phyloP scores from a whole-genome alignment of 2,113 vertebrate genomes.

The Oncorhynchus masou region DNA sequence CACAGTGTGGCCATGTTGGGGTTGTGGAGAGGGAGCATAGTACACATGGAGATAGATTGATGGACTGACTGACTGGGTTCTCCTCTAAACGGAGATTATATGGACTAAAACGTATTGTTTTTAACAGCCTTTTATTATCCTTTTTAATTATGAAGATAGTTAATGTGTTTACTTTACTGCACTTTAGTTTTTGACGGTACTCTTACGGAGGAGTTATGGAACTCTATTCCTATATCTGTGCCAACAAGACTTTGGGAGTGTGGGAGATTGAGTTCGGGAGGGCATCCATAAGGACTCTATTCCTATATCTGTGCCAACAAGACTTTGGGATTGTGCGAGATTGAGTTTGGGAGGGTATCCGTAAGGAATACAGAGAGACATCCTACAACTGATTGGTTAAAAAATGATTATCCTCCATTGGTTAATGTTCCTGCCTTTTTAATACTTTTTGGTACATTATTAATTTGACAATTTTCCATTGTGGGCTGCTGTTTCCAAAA shows the following conservation, averaged over 20 bases:
- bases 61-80: slow-evolving; percentile 19
- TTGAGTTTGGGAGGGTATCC: slow-evolving; percentile 13
- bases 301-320: slow-evolving; percentile 47
- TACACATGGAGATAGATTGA: slow-evolving; percentile 5
- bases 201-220: slow-evolving; percentile 17
- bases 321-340: background rate
- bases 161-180: slow-evolving; percentile 42
- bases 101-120: slow-evolving; percentile 45
- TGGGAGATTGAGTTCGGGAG: slow-evolving; percentile 5
- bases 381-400: background rate
- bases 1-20: slow-evolving; percentile 8
- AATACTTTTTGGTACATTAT: background rate
- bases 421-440: slow-evolving; percentile 40
- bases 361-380: background rate
- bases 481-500: too few species aligned
- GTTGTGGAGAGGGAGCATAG: background rate
- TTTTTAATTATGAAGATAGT: slow-evolving; percentile 40
- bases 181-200: slow-evolving; percentile 36
- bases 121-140: slow-evolving; percentile 53
- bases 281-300: slow-evolving; percentile 17
- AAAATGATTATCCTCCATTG: background rate
- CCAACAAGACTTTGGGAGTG: slow-evolving; percentile 22
- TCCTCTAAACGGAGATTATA: slow-evolving; percentile 39
- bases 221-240: slow-evolving; percentile 43
- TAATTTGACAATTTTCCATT: background rate